Base-by-base conservation (phyloP, 2,797 vertebrate species). In the Chaetodon trifasciatus region DNA sequence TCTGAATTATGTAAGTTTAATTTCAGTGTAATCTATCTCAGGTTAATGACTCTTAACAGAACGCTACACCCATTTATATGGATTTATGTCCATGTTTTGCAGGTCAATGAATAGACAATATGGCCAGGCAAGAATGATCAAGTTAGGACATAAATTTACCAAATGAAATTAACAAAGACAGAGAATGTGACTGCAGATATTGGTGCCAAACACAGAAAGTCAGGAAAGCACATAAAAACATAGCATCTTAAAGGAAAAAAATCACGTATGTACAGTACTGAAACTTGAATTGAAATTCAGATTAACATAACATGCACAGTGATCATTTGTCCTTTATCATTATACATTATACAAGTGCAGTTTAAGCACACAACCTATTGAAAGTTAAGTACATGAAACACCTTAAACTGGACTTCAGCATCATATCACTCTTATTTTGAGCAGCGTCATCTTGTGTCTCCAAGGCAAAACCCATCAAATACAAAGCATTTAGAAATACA, bases 401-500 rank as follows among this genome's bases (percentile, higher is more conserved):
- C 42, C 11, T 32, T 57, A 8, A 28, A 62, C 23, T 69, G 9
- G 28, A 50, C n/a, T 16, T 49, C 19, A 56, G 15, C 10, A 24
- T 55, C n/a, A 60, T 32, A 11, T 16, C 0, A 8, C 8, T 1
- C 16, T 72, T 39, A 71, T 71, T 53, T 24, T 53, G 19, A n/a
- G 9, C 5, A 52, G 12, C 23, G 15, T 55, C 2, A 28, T 10
- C 21, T n/a, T 28, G 44, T 13, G 15, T 65, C 12, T 17, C 28
- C 32, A 35, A 16, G 15, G 2, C 4, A 42, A 42, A 62, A n/a
- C 3, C 53, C 11, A 50, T 55, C 4, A 32, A 42, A 49, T 21
- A 42, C 39, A 73, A 24, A 72, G 16, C 40, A 65, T 57, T 62
- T 23, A 64, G 6, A 58, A 28, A 68, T 52, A 19, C 44, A 63